Evolutionary conservation across 2,888 invertebrate species (phyloP).

Genomic region (Eilema caniola): DNA sequence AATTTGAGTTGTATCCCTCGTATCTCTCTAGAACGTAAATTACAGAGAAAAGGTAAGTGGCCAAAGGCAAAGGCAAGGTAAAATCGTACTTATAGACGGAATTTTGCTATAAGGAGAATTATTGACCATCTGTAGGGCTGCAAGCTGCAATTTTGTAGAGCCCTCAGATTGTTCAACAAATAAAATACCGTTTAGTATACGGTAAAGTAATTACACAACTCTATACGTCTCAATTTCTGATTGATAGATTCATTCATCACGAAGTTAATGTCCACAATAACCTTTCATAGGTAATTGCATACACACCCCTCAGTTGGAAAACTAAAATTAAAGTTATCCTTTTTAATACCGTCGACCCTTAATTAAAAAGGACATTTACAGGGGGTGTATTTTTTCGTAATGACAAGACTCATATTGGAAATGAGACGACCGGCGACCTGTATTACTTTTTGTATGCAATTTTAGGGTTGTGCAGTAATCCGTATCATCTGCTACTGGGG

Average conservation of each 20-base stretch:
- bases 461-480: slow-evolving; percentile 73
- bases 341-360: slow-evolving; percentile 38
- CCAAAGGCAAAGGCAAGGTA: no score
- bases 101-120: no score
- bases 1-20: no score
- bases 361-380: slow-evolving; percentile 52
- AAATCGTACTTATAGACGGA: no score
- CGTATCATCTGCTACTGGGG: slow-evolving; percentile 85
- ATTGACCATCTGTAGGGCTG: no score
- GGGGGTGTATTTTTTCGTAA: slow-evolving; percentile 51
- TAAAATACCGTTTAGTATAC: not conserved
- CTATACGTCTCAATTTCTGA: not conserved
- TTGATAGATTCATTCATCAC: not conserved
- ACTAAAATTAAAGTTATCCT: slow-evolving; percentile 39
- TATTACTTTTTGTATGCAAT: slow-evolving; percentile 58
- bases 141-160: no score
- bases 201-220: not conserved
- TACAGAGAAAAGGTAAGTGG: no score
- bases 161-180: not conserved
- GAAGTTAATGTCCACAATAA: not conserved
- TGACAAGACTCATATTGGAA: slow-evolving; percentile 54
- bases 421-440: slow-evolving; percentile 55
- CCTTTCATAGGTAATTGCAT: slow-evolving; percentile 13
- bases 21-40: no score
- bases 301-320: slow-evolving; percentile 17